A percentile compares a stretch with the other conserved stretches of the same genome.
Conservation (phyloP, 2,888 invertebrate genomes). For the Thalpophila matura region DNA sequence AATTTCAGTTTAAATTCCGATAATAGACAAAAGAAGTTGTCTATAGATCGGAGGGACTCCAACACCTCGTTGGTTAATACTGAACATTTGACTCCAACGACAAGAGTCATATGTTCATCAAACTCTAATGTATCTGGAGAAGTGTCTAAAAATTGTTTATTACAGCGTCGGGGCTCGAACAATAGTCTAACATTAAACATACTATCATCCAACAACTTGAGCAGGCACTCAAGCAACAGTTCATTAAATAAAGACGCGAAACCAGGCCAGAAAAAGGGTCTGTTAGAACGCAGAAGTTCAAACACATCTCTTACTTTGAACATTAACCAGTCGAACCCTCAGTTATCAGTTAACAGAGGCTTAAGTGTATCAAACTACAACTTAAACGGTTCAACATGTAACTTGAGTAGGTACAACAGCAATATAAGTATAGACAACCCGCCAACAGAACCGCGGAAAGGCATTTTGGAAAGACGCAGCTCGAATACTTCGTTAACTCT, state of each 20-base stretch:
- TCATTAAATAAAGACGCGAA: constrained; percentile 88
- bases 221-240: constrained; percentile 90
- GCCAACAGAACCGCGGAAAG: constrained; percentile 87
- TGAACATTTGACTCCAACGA: constrained; percentile 82
- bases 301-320: constrained; percentile 97
- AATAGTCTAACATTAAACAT: constrained; percentile 96
- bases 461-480: constrained; percentile 94
- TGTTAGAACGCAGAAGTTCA: constrained; percentile 96
- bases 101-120: constrained; percentile 87
- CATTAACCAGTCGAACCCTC: constrained; percentile 86
- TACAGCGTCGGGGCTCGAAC: constrained; percentile 96
- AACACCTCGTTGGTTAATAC: constrained; percentile 95
- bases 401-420: constrained; percentile 87
- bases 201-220: constrained; percentile 85
- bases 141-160: constrained; percentile 91
- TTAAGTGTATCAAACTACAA: constrained; percentile 89
- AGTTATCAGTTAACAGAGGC: constrained; percentile 85
- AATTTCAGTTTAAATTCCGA: constrained; percentile 87
- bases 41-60: constrained; percentile 96
- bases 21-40: constrained; percentile 91
- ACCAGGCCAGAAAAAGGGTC: constrained; percentile 91
- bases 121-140: constrained; percentile 84
- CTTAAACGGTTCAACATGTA: constrained; percentile 87
- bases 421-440: constrained; percentile 86
- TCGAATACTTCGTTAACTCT: constrained; percentile 96